Base-by-base conservation (phyloP, 1,140 invertebrate genomes). In the Polypedilum vanderplanki region DNA sequence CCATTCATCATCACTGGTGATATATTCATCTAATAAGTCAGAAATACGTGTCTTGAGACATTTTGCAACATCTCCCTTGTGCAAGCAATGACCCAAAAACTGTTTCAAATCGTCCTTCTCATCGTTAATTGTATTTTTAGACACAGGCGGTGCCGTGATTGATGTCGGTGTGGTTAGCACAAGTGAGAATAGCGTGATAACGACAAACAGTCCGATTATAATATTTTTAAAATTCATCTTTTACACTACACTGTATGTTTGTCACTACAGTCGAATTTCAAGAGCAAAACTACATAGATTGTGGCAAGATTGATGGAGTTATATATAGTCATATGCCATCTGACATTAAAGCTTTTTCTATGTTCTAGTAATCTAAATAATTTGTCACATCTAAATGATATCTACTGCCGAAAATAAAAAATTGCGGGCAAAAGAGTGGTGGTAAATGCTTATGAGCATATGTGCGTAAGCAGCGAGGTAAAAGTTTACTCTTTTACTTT, bases 291-390 rank as follows among this genome's bases (percentile, higher is more conserved):
- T 57, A 57, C 4, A 1, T n/a, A 12, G 46, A 57, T 57, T 57
- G 12, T 57, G 46, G n/a, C 46, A 57, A 57, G n/a, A 15, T n/a
- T 57, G 46, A 57, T 57, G 46, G 12, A n/a, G 12, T 57, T 57
- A n/a, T 57, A 57, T 57, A 57, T 57, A n/a, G 12, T 57, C 46
- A 57, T 57, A 57, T 57, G 46, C 4, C 46, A 57, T 15, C 46
- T 15, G 12, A 57, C 46, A 57, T 57, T 57, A 57, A 57, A 57
- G 46, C 12, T 57, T 57, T 33, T 33, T 33, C 24, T 12, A 57
- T 57, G 46, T 57, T 57, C 46, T 57, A 57, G 46, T 57, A 57
- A 57, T 57, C 46, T 57, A 57, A 57, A 57, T 57, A 57, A 57
- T 57, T 57, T 57, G 46, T 57, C 46, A 57, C 46, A 57, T 57